Evolutionary conservation across 2,113 vertebrate genomes (phyloP).

Genomic region (Hemiscyllium ocellatum): DNA sequence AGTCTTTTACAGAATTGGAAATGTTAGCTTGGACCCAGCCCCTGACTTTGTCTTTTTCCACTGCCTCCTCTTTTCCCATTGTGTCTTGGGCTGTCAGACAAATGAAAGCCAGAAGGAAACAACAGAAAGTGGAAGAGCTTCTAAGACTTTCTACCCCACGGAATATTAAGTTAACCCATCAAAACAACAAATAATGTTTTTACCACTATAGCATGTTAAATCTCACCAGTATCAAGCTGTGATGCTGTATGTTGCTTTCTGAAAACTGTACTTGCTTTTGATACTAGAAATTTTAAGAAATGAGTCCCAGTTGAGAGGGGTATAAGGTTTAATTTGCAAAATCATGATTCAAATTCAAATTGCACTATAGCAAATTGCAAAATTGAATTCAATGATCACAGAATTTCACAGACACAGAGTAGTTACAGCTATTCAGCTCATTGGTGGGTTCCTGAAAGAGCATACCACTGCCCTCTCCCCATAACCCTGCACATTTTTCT

Average conservation of each 20-base stretch:
- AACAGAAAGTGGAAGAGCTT: not conserved
- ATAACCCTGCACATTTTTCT: too few relatives aligned
- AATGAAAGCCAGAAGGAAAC: not conserved
- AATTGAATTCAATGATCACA: not conserved
- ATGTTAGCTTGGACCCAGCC: not conserved
- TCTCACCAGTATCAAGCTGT: not conserved
- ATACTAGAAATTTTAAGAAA: not conserved
- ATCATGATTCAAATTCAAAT: not conserved
- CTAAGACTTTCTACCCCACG: not conserved
- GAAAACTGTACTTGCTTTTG: not conserved
- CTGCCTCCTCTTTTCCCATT: not conserved
- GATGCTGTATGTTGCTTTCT: not conserved
- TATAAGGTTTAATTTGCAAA: not conserved
- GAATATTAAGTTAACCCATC: not conserved
- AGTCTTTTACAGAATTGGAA: not conserved
- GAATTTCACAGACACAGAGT: too few relatives aligned
- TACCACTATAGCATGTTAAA: not conserved
- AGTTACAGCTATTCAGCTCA: too few relatives aligned
- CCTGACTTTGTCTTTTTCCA: not conserved
- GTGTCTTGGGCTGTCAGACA: not conserved
- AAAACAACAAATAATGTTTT: not conserved
- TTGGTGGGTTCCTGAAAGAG: too few relatives aligned
- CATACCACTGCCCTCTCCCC: too few relatives aligned
- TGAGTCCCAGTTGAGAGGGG: not conserved
- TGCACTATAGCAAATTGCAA: not conserved